Evolutionary conservation across 2,113 vertebrate species (phyloP).

Genomic region (Alaudala cheleensis): DNA sequence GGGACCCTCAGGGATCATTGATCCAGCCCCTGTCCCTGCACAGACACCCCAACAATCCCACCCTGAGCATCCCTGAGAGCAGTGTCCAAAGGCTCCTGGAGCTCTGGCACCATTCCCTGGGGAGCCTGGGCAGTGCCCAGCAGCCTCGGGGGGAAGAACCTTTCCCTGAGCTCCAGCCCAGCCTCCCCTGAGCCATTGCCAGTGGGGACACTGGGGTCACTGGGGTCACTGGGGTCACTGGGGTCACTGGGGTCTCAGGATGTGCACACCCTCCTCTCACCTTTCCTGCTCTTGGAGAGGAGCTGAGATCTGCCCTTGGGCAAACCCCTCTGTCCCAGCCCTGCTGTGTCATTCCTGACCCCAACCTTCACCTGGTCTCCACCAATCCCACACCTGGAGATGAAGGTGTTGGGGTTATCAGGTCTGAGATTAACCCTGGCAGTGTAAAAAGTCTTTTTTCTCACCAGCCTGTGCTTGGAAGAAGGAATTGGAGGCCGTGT

Average conservation of each 20-base stretch:
- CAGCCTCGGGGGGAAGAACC: background rate
- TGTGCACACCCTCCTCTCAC: accelerated
- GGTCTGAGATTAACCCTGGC: no score
- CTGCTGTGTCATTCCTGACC: background rate
- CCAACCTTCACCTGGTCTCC: background rate
- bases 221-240: background rate
- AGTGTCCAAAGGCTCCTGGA: background rate
- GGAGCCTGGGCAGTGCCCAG: background rate
- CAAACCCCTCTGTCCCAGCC: background rate
- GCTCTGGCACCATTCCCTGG: background rate
- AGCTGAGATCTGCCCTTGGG: background rate
- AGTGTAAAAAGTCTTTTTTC: no score
- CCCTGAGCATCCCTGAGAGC: background rate
- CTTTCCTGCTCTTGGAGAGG: background rate
- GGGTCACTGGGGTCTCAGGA: background rate
- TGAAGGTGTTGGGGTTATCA: background rate
- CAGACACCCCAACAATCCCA: background rate
- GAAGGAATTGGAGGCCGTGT: no score
- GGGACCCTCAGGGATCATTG: accelerated
- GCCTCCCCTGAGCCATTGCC: background rate
- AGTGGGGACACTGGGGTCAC: background rate
- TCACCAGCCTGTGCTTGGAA: no score
- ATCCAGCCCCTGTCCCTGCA: accelerated
- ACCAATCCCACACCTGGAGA: background rate
- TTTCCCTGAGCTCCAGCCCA: background rate